A percentile compares a stretch with the other conserved stretches of the same genome.
These are phyloP conservation scores for Hylaeus volcanicus DNA, from an alignment of 1,140 invertebrate genomes.

Conservation along the genomic window DNA sequence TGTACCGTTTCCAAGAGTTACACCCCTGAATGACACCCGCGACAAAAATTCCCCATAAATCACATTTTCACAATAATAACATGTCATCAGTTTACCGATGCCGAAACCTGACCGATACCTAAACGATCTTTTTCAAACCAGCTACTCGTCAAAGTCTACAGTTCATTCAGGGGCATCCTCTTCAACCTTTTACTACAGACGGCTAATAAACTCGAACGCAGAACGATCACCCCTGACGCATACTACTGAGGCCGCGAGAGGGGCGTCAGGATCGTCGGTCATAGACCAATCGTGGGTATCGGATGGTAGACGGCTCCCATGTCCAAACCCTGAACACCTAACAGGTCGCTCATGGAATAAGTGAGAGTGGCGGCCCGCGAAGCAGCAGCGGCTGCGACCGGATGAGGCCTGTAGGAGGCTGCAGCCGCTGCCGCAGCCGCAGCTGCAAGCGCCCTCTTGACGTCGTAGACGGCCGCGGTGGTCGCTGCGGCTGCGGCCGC, in stretches of 20 bases:
- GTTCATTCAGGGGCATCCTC: too few species aligned
- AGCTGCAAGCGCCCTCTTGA: constrained; percentile 78
- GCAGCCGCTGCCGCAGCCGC: constrained; percentile 79
- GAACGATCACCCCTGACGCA: neutral
- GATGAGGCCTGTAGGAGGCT: constrained; percentile 79
- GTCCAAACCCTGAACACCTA: constrained; percentile 85
- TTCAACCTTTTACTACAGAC: too few species aligned
- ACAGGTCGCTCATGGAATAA: constrained; percentile 86
- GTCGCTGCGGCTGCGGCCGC: constrained; percentile 74
- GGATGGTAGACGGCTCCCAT: constrained; percentile 83
- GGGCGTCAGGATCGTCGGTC: constrained; percentile 84
- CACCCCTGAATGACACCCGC: too few species aligned
- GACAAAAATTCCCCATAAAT: too few species aligned
- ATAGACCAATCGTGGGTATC: constrained; percentile 85
- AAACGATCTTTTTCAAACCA: too few species aligned
- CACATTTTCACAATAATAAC: too few species aligned
- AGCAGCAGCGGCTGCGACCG: constrained; percentile 78
- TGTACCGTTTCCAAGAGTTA: too few species aligned
- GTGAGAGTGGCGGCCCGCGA: constrained; percentile 81
- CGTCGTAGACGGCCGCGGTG: constrained; percentile 81
- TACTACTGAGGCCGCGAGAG: constrained; percentile 81
- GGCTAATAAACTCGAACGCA: too few species aligned
- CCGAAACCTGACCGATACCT: too few species aligned
- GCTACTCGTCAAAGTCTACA: too few species aligned
- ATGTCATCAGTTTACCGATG: too few species aligned